phyloP scores from a whole-genome alignment of 2,888 invertebrate genomes.

The Marasmarcha lunaedactyla region DNA sequence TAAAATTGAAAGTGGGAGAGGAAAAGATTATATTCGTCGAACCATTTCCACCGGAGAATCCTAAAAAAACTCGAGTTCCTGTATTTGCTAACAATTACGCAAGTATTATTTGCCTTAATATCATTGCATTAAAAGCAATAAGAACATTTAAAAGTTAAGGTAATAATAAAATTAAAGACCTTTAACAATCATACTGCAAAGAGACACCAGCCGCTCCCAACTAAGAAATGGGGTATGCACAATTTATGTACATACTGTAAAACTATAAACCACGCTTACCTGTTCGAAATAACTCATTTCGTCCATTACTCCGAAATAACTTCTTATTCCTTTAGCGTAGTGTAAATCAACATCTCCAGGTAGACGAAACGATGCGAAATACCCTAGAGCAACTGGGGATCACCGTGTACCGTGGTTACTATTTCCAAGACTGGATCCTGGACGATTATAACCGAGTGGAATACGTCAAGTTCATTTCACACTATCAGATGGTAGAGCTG shows the following conservation, averaged over 20 bases:
- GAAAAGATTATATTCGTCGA: constrained; percentile 72
- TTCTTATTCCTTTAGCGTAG: too few species aligned
- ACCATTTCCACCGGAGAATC: constrained; percentile 46
- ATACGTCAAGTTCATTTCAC: constrained; percentile 58
- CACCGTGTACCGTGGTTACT: constrained; percentile 57
- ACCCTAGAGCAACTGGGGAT: constrained; percentile 46
- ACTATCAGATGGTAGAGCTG: constrained; percentile 43
- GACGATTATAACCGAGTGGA: constrained; percentile 34
- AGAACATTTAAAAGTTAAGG: too few species aligned
- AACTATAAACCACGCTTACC: too few species aligned
- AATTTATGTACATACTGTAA: too few species aligned
- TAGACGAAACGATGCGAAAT: constrained; percentile 59
- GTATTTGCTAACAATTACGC: constrained; percentile 44
- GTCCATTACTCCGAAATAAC: too few species aligned
- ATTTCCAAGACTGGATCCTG: constrained; percentile 65
- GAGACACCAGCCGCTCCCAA: too few species aligned
- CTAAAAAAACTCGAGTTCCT: constrained; percentile 33
- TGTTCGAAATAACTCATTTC: too few species aligned
- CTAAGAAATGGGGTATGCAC: too few species aligned
- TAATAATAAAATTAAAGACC: too few species aligned
- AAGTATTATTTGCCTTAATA: constrained; percentile 24
- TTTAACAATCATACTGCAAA: constrained; percentile 1
- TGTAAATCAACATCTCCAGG: constrained; percentile 26
- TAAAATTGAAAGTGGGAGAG: constrained; percentile 69
- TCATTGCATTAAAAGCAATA: too few species aligned